phyloP scores from a whole-genome alignment of 2,888 invertebrate genomes.

The Metacarcinus magister region DNA sequence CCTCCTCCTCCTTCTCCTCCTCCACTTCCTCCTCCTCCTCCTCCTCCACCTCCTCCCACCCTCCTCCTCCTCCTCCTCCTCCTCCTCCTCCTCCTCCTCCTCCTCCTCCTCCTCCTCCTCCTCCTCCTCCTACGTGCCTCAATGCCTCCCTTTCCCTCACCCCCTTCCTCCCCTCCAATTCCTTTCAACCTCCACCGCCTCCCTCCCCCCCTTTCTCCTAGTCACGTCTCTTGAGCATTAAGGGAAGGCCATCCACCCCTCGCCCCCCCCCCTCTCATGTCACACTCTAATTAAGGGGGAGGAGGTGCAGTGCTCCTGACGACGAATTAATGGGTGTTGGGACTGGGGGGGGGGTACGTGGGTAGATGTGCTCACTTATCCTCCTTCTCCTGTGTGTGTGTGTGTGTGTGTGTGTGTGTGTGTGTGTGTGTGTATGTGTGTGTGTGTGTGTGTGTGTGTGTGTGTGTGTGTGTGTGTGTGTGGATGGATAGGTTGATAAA shows the following conservation, averaged over 20 bases:
- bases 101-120: neutral
- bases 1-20: neutral
- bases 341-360: neutral
- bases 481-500: neutral
- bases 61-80: neutral
- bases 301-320: slow-evolving; percentile 42
- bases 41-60: neutral
- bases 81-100: neutral
- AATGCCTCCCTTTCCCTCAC: neutral
- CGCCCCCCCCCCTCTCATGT: neutral
- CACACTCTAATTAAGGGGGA: slow-evolving; percentile 40
- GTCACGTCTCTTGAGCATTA: neutral
- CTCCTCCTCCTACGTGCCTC: neutral
- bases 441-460: slow-evolving; percentile 45
- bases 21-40: neutral
- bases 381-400: neutral
- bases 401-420: neutral
- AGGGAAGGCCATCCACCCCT: neutral
- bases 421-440: slow-evolving; percentile 47
- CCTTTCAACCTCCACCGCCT: neutral
- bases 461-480: slow-evolving; percentile 55
- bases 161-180: neutral
- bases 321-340: neutral
- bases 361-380: neutral
- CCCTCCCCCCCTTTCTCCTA: neutral